Evolutionary conservation across 2,113 vertebrate species (phyloP), one percentile per base, ranked within the genome.

Genomic region (Xenotilapia caudafasciata): DNA sequence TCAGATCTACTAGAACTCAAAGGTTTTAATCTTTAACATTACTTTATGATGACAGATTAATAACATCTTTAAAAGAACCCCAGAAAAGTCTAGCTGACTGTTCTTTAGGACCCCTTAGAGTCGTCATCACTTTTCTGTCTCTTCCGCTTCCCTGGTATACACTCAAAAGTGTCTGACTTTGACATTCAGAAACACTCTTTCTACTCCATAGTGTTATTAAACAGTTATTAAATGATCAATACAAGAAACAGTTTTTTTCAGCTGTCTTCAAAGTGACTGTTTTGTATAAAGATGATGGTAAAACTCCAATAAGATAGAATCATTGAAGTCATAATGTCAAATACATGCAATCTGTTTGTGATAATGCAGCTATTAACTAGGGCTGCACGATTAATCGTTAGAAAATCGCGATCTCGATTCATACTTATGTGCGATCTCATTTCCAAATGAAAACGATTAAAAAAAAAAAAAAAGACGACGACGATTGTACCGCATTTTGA

Each of bases 221-320:
- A 40, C 31, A 35, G 58, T 62, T 62, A 62, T 62, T 62, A 62
- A 62, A 19, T n/a, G 58, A 35, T 35, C 28, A 33, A 33, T 35
- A 62, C 6, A 19, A 62, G 58, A 62, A n/a, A 1, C 2, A 0
- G 58, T 62, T 62, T 62, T 62, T 35, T 35, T 35, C 17, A 0
- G 9, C 58, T n/a, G 58, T 35, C 2, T 62, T 62, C 31, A 62
- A 35, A n/a, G 58, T 62, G 58, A n/a, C 17, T 62, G 17, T 62
- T 62, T 62, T 62, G 9, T 62, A 12, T 19, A 62, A 62, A 19
- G 9, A 35, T n/a, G 58, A 62, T 35, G 31, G 9, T 35, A 62
- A n/a, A 62, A 62, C 58, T 62, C 9, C 31, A 62, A n/a, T 62
- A 35, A 62, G 55, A 58, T 28, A 2, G 56, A 60, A 19, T 60